phyloP scores from a whole-genome alignment of 1,140 invertebrate species.

The Hypothenemus hampei region DNA sequence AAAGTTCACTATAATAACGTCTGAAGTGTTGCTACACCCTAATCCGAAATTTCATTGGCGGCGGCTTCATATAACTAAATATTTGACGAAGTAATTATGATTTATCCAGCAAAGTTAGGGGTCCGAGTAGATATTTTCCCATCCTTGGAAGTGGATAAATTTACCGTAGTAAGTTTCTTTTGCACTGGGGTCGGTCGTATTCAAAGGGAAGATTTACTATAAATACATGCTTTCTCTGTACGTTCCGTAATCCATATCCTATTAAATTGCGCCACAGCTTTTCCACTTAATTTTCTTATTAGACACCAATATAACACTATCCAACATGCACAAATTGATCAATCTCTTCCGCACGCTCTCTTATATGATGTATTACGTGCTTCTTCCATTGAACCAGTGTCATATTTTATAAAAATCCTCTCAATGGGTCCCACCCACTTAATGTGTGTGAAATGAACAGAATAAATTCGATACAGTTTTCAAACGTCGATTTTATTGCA shows the following conservation, averaged over 20 bases:
- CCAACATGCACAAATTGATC: slow-evolving; percentile 10
- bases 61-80: slow-evolving; percentile 27
- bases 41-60: slow-evolving; percentile 21
- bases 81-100: slow-evolving; percentile 29
- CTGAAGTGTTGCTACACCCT: slow-evolving; percentile 15
- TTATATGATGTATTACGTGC: slow-evolving; percentile 20
- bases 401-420: slow-evolving; percentile 6
- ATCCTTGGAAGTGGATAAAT: slow-evolving; percentile 25
- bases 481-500: too few relatives aligned
- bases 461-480: too few relatives aligned
- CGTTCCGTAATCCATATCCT: neutral
- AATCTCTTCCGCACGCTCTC: slow-evolving; percentile 13
- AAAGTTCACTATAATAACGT: slow-evolving; percentile 27
- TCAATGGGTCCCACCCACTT: too few relatives aligned
- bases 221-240: neutral
- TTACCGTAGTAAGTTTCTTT: slow-evolving; percentile 22
- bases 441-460: too few relatives aligned
- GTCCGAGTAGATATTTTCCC: slow-evolving; percentile 21
- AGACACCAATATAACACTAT: slow-evolving; percentile 15
- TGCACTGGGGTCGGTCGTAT: slow-evolving; percentile 6
- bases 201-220: slow-evolving; percentile 12
- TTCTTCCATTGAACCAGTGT: slow-evolving; percentile 4
- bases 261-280: neutral
- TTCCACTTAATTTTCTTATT: slow-evolving; percentile 12
- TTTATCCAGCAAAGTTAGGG: slow-evolving; percentile 26